Evolutionary conservation across 2,797 vertebrate species (phyloP).

Genomic region (Pipistrellus pipistrellus): DNA sequence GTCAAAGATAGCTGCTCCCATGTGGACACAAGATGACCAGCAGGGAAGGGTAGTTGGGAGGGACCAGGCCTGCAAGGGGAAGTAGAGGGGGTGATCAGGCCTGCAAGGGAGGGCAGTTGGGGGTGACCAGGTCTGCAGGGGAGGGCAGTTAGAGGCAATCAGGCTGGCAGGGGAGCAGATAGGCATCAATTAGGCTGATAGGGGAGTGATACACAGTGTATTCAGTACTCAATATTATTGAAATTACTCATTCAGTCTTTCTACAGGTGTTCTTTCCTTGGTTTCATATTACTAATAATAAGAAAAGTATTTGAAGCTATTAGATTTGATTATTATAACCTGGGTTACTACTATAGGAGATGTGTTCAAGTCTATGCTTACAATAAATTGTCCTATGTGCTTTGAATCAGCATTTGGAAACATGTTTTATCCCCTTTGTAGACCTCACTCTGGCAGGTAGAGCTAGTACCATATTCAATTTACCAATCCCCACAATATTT

Average conservation of each 20-base stretch:
- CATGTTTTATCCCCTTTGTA: not conserved
- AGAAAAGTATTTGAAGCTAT: constrained; percentile 13
- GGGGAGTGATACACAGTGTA: not conserved
- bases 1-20: too few species aligned
- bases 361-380: not conserved
- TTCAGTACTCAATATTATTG: not conserved
- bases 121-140: too few species aligned
- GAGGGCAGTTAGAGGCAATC: too few species aligned
- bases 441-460: not conserved
- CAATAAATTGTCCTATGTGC: not conserved
- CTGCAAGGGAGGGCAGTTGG: too few species aligned
- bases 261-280: not conserved
- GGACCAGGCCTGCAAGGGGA: too few species aligned
- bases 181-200: too few species aligned
- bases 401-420: not conserved
- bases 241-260: constrained; percentile 37
- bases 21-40: too few species aligned
- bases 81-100: too few species aligned
- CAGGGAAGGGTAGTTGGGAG: too few species aligned
- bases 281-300: constrained; percentile 46
- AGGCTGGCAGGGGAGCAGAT: too few species aligned
- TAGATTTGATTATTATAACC: not conserved
- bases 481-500: not conserved
- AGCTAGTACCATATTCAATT: not conserved
- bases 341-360: not conserved